Evolutionary conservation across 1,140 invertebrate species (phyloP).

Genomic region (Drosophila malerkotliana): DNA sequence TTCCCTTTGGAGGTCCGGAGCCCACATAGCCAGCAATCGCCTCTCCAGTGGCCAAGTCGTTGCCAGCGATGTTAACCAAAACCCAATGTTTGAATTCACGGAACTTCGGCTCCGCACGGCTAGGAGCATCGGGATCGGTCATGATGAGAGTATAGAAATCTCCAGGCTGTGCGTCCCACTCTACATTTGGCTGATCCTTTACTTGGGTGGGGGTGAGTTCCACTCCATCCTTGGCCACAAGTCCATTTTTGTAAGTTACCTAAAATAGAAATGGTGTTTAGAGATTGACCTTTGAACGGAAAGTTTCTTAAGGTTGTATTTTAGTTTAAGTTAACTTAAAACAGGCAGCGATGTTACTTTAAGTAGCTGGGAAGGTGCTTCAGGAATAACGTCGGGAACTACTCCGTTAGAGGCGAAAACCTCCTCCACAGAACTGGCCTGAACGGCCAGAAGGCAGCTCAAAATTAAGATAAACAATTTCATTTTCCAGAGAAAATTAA

Average conservation of each 20-base stretch:
- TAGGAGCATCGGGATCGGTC: slow-evolving; percentile 87
- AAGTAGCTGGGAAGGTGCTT: slow-evolving; percentile 57
- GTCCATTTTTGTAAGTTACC: slow-evolving; percentile 85
- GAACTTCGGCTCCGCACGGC: slow-evolving; percentile 89
- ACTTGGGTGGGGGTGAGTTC: slow-evolving; percentile 89
- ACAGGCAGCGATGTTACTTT: slow-evolving; percentile 38
- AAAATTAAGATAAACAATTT: slow-evolving; percentile 25
- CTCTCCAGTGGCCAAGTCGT: slow-evolving; percentile 89
- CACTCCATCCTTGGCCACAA: slow-evolving; percentile 87
- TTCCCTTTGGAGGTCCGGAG: slow-evolving; percentile 92
- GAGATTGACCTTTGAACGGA: slow-evolving; percentile 50
- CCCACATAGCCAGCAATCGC: slow-evolving; percentile 93
- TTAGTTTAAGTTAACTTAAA: not conserved
- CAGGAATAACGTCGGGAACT: slow-evolving; percentile 67
- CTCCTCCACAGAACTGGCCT: slow-evolving; percentile 42
- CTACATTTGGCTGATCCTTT: slow-evolving; percentile 88
- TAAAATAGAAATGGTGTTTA: slow-evolving; percentile 26
- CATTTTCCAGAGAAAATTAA: slow-evolving; percentile 31
- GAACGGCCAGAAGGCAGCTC: slow-evolving; percentile 24
- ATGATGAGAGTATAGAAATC: slow-evolving; percentile 91
- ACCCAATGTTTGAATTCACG: slow-evolving; percentile 97
- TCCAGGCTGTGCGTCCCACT: slow-evolving; percentile 87
- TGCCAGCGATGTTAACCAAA: slow-evolving; percentile 94
- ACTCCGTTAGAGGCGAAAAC: slow-evolving; percentile 44
- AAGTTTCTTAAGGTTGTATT: slow-evolving; percentile 6